These are phyloP conservation scores for Silurus asotus DNA, from an alignment of 2,113 vertebrate species.

Conservation along the genomic window DNA sequence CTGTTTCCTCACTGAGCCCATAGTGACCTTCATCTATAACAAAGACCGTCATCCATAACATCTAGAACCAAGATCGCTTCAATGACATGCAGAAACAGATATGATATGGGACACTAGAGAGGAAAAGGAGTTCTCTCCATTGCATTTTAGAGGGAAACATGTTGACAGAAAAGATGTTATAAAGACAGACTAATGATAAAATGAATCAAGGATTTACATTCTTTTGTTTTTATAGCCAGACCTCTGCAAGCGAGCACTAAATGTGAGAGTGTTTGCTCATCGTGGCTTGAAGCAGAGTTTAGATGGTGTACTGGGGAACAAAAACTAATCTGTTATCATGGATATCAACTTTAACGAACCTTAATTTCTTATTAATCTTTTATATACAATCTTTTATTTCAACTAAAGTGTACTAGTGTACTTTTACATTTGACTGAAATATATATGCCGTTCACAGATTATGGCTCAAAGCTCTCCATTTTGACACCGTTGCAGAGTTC, in stretches of 20 bases:
- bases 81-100: slow-evolving; percentile 10
- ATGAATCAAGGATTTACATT: neutral
- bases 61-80: neutral
- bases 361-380: neutral
- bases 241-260: slow-evolving; percentile 17
- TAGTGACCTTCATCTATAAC: slow-evolving; percentile 38
- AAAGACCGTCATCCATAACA: neutral
- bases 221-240: slow-evolving; percentile 22
- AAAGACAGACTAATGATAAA: slow-evolving; percentile 2
- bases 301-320: neutral
- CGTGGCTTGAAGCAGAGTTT: neutral
- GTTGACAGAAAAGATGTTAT: slow-evolving; percentile 22
- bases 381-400: neutral
- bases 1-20: slow-evolving; percentile 11
- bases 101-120: neutral
- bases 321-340: neutral
- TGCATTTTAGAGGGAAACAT: slow-evolving; percentile 19
- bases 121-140: neutral
- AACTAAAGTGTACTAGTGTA: neutral
- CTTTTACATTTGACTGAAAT: neutral
- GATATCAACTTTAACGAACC: neutral
- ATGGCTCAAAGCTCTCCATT: no score
- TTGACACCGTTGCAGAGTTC: no score
- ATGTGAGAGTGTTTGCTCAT: neutral
- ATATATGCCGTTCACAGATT: neutral